phyloP scores from a whole-genome alignment of 2,113 vertebrate species.

The Athene cunicularia region DNA sequence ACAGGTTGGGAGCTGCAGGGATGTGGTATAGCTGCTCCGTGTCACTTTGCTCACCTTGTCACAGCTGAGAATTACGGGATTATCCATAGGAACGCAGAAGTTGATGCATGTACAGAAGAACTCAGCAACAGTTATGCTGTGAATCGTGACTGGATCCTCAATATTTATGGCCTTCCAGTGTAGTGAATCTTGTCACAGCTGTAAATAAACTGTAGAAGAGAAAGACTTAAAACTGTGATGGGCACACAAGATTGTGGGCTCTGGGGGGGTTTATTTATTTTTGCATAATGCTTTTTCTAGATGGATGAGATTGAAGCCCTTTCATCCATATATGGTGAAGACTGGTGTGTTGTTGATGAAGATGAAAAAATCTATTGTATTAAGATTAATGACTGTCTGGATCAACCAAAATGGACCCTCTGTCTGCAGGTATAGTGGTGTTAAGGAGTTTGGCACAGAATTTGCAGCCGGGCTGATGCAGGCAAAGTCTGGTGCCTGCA shows the following conservation, averaged over 20 bases:
- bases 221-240: not conserved
- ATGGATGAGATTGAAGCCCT: constrained; percentile 96
- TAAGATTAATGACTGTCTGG: constrained; percentile 82
- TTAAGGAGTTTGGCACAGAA: not conserved
- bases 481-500: not conserved
- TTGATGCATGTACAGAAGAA: not conserved
- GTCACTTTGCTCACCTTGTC: not conserved
- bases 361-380: constrained; percentile 93
- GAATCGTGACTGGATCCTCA: not conserved
- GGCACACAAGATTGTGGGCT: not conserved
- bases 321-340: constrained; percentile 94
- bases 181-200: not conserved
- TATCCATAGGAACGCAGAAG: rapidly evolving
- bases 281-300: constrained; percentile 59
- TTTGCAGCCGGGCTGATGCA: not conserved
- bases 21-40: rapidly evolving
- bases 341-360: constrained; percentile 96
- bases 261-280: not conserved
- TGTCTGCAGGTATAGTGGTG: constrained; percentile 86
- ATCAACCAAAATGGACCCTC: constrained; percentile 84
- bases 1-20: not conserved
- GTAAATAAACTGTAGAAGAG: not conserved
- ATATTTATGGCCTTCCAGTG: rapidly evolving
- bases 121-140: not conserved
- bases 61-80: not conserved